These are phyloP conservation scores for Enteromius treurensis DNA, from an alignment of 2,797 vertebrate species.

Conservation along the genomic window DNA sequence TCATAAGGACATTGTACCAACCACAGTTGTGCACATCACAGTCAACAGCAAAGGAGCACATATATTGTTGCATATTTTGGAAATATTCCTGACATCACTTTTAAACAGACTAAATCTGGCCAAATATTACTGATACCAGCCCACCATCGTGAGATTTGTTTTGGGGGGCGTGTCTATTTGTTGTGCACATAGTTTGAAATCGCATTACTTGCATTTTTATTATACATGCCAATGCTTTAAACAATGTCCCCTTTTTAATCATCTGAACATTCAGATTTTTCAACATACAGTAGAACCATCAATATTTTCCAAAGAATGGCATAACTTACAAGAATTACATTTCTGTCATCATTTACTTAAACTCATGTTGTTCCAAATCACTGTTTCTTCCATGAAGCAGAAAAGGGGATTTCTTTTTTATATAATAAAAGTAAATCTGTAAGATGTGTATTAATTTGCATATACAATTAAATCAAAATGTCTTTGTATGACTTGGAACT, in stretches of 20 bases:
- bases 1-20: conserved; percentile 4
- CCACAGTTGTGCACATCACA: conserved; percentile 27
- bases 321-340: background rate
- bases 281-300: conserved; percentile 6
- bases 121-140: background rate
- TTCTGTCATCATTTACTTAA: background rate
- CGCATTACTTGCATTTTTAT: background rate
- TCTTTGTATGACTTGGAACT: background rate
- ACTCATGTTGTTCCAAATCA: background rate
- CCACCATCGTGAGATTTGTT: background rate
- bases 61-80: conserved; percentile 4
- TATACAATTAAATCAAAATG: too few relatives aligned
- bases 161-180: too few relatives aligned
- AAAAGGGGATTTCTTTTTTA: background rate
- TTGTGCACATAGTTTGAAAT: background rate
- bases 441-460: background rate
- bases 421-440: background rate
- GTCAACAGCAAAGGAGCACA: conserved; percentile 11
- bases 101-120: background rate
- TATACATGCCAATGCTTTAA: background rate
- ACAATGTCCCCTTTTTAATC: background rate
- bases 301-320: background rate
- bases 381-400: background rate
- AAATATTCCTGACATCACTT: conserved; percentile 21
- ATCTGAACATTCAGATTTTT: background rate